Evolutionary conservation across 2,797 vertebrate genomes (phyloP).

Genomic region (Ibycter americanus): DNA sequence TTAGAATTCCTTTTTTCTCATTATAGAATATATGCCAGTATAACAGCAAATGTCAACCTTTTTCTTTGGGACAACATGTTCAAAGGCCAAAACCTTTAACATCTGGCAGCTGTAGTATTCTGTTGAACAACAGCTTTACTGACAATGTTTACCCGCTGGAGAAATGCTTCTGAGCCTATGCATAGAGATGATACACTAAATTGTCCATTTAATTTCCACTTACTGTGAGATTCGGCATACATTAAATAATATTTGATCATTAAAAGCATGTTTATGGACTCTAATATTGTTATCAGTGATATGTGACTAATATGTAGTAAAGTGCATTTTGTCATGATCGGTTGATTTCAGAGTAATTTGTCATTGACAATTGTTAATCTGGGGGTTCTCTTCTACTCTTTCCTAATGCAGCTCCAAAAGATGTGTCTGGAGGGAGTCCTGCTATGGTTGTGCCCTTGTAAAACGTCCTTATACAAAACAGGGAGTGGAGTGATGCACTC

Average conservation of each 20-base stretch:
- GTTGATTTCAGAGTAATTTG: constrained; percentile 55
- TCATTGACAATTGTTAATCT: constrained; percentile 66
- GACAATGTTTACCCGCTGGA: constrained; percentile 39
- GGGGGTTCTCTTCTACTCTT: constrained; percentile 44
- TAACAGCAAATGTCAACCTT: neutral
- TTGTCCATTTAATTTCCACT: constrained; percentile 76
- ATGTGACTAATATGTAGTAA: constrained; percentile 70
- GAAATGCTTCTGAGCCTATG: constrained; percentile 35
- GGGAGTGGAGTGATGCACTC: neutral
- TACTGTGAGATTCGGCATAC: constrained; percentile 61
- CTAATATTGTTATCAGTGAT: constrained; percentile 70
- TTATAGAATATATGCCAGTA: neutral
- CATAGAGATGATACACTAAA: constrained; percentile 71
- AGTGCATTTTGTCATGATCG: constrained; percentile 69
- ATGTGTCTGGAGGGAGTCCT: neutral
- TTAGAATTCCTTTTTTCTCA: neutral
- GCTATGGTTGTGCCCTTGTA: neutral
- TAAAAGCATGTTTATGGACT: constrained; percentile 79
- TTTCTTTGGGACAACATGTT: neutral
- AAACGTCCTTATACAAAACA: neutral
- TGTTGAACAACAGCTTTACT: constrained; percentile 57
- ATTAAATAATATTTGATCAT: constrained; percentile 75
- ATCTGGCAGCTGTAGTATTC: constrained; percentile 54
- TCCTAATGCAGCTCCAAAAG: neutral
- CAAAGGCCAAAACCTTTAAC: constrained; percentile 33